Base-by-base conservation (phyloP, 2,888 invertebrate genomes). In the Eilema sororculum region DNA sequence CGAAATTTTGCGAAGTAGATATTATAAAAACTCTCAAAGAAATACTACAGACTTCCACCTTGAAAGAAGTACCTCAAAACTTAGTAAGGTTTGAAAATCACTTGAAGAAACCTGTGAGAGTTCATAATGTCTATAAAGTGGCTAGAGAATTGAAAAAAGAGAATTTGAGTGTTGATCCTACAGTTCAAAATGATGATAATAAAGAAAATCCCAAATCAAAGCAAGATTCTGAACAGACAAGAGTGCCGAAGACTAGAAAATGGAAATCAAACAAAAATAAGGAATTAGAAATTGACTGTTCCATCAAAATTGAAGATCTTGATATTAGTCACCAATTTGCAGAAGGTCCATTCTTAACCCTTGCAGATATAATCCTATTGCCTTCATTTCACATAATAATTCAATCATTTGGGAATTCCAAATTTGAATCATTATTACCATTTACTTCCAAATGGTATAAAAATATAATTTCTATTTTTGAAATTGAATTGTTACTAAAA, bases 1-100 rank as follows among this genome's bases (percentile, higher is more conserved):
- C 99, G 0, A 97, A 97, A 84, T 98, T 98, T 88, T 99, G 99
- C 95, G 99, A 99, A 95, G 96, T 98, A 5, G 98, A 98, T 86
- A 93, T 98, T 60, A 96, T 97, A 16, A 89, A 93, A 67, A 96
- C 97, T 1, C 91, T 97, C 0, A 95, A 96, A 74, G 84, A 91
- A n/a, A 79, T 96, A 65, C 79, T 95, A 25, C 79, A 57, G 28
- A 64, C 46, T 24, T 78, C 81, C 24, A 80, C 78, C 52, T 70
- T 89, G 30, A 71, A 83, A 59, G 85, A 89, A 75, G 76, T 98
- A 68, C 98, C 98, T 0, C 88, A 92, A n/a, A 96, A 97, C 84
- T 89, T 99, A 65, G 95, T 97, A 0, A 95, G 97, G 76, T 98
- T 98, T 86, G 99, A 99, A 91, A 96, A 96, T 77, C 99, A 99